These are phyloP conservation scores for Cebus imitator DNA, from an alignment of 2,113 vertebrate genomes.

Conservation along the genomic window DNA sequence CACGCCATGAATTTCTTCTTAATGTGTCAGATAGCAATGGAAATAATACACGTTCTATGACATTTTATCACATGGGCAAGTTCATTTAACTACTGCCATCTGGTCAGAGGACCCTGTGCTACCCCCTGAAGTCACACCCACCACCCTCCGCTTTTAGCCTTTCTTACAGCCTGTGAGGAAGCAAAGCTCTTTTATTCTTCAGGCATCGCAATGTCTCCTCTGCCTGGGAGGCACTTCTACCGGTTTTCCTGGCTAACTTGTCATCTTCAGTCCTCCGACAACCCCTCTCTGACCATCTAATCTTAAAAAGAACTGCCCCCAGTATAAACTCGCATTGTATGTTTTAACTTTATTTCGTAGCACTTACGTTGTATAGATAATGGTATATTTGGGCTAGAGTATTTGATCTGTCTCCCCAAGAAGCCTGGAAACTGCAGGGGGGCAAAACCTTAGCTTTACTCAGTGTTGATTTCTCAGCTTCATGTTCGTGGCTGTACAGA, in stretches of 20 bases:
- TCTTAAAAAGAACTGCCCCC: background rate
- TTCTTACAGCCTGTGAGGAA: background rate
- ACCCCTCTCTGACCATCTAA: no score
- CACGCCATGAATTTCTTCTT: background rate
- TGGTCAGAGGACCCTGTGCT: background rate
- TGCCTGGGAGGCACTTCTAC: background rate
- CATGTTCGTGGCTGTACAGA: background rate
- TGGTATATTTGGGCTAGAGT: background rate
- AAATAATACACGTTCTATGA: background rate
- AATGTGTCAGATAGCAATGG: background rate
- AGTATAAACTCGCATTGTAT: no score
- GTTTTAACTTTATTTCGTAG: background rate
- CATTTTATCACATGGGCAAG: background rate
- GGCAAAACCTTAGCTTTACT: background rate
- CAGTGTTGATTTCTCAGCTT: background rate
- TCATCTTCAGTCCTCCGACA: background rate
- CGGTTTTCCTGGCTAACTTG: fast-evolving
- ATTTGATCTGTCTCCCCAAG: background rate
- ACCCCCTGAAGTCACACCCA: no score
- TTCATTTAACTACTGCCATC: background rate
- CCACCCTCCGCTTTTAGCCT: background rate
- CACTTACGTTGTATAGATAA: background rate
- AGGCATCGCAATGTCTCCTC: background rate
- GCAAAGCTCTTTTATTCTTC: background rate
- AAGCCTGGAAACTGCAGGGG: no score